Base-by-base conservation (phyloP, 2,797 vertebrate species). In the Tamandua tetradactyla region DNA sequence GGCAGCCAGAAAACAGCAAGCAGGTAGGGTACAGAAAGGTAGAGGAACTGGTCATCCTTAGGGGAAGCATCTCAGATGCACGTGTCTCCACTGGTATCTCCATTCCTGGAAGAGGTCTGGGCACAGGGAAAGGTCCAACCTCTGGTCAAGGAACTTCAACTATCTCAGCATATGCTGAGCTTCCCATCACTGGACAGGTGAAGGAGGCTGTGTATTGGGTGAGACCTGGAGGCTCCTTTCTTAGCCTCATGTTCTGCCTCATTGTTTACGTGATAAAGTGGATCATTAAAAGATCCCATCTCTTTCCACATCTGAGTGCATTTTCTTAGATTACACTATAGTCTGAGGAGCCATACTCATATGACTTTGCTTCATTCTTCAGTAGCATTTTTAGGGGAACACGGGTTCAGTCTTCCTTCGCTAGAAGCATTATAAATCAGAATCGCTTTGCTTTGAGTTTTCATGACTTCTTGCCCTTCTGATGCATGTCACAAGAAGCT, bases 111-210 rank as follows among this genome's bases (percentile, higher is more conserved):
- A 62, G 52, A 20, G 13, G 20, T 18, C 0, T 0, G 20, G 27
- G 3, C 32, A 40, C 69, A 47, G 13, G 1, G 8, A 9, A 22
- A 8, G 9, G 2, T 49, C 59, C 15, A 17, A 1, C n/a, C n/a
- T n/a, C n/a, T n/a, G n/a, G n/a, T n/a, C n/a, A n/a, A n/a, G n/a
- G n/a, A n/a, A n/a, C 17, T 6, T n/a, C 22, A 13, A 55, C 9
- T 52, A 4, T 10, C 18, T 9, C 14, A 32, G 22, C 17, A 2
- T 6, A 2, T 2, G 4, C 62, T 0, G 20, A 64, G 32, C 1
- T 35, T 18, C 18, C 25, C 47, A 47, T 47, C 47, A 11, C 10
- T 13, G 13, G 47, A 47, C 47, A 62, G 7, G 30, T 2, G 0
- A 1, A 5, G 32, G 42, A 66, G 15, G 32, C 8, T 2, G 0